Percentiles rank a stretch among this genome's conserved stretches.
phyloP scores from a whole-genome alignment of 2,888 invertebrate species.

The Teleiodes luculella region DNA sequence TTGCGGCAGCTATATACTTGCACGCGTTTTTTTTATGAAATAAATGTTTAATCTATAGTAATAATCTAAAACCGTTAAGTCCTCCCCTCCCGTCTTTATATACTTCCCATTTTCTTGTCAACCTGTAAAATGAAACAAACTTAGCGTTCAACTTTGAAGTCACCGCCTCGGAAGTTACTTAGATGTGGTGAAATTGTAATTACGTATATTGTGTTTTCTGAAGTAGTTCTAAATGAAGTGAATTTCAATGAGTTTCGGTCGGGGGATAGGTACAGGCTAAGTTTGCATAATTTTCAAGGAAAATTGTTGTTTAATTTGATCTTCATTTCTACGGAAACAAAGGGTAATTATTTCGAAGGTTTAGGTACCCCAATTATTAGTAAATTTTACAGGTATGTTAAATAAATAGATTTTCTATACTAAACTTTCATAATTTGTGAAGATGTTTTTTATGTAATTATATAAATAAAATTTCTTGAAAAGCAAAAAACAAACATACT shows the following conservation, averaged over 20 bases:
- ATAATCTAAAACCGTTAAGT: conserved; percentile 4
- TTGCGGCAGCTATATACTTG: too few relatives aligned
- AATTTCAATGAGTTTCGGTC: background rate
- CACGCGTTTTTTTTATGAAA: too few relatives aligned
- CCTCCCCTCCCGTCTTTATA: background rate
- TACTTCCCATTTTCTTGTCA: background rate
- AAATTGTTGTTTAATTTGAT: background rate
- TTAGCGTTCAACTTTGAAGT: background rate
- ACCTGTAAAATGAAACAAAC: background rate
- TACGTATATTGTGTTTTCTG: conserved; percentile 4
- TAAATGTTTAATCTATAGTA: conserved; percentile 2
- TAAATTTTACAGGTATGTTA: too few relatives aligned
- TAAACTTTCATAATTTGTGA: too few relatives aligned
- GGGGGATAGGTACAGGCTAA: background rate
- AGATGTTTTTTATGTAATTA: too few relatives aligned
- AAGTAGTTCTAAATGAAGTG: conserved; percentile 1
- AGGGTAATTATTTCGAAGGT: too few relatives aligned
- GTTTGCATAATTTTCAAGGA: background rate
- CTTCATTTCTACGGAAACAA: too few relatives aligned
- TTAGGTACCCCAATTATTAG: too few relatives aligned
- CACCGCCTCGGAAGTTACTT: conserved; percentile 6
- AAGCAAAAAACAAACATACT: background rate
- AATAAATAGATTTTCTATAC: too few relatives aligned
- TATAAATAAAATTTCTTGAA: too few relatives aligned
- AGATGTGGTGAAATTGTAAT: conserved; percentile 14